Conservation (phyloP, 2,888 invertebrate species). For the Clivina fossor region DNA sequence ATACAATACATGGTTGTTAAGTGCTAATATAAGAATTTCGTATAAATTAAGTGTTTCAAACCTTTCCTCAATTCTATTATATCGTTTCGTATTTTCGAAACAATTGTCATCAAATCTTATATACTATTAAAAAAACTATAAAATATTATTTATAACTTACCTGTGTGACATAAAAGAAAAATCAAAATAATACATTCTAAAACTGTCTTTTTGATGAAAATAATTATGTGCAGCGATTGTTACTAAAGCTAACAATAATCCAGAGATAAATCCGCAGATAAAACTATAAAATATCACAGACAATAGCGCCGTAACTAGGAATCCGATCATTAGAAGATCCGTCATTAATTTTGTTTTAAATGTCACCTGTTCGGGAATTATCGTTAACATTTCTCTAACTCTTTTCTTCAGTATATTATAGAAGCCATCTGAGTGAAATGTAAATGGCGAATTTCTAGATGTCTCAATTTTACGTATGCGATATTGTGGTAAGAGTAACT, state of each 20-base stretch:
- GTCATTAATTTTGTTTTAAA: slow-evolving; percentile 51
- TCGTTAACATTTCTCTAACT: slow-evolving; percentile 59
- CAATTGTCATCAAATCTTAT: neutral
- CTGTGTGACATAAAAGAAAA: slow-evolving; percentile 35
- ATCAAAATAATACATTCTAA: slow-evolving; percentile 78
- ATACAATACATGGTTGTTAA: too few relatives aligned
- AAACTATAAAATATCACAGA: slow-evolving; percentile 50
- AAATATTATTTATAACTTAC: slow-evolving; percentile 14
- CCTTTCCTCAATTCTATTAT: too few relatives aligned
- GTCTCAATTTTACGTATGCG: slow-evolving; percentile 64
- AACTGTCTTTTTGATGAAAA: slow-evolving; percentile 73
- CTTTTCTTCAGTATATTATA: slow-evolving; percentile 68
- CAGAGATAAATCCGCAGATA: slow-evolving; percentile 56
- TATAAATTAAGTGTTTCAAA: too few relatives aligned
- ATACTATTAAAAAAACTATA: slow-evolving; percentile 1
- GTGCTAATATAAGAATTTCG: too few relatives aligned
- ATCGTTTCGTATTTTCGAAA: too few relatives aligned
- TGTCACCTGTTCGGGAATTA: slow-evolving; percentile 53
- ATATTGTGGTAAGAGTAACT: slow-evolving; percentile 64
- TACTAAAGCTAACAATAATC: slow-evolving; percentile 60
- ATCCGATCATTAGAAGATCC: slow-evolving; percentile 49
- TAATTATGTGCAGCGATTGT: slow-evolving; percentile 73
- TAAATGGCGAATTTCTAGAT: slow-evolving; percentile 70
- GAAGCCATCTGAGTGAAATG: slow-evolving; percentile 73
- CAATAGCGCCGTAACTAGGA: slow-evolving; percentile 47